Base-by-base conservation (phyloP, 2,888 invertebrate species). In the Sminthurinus aureus region DNA sequence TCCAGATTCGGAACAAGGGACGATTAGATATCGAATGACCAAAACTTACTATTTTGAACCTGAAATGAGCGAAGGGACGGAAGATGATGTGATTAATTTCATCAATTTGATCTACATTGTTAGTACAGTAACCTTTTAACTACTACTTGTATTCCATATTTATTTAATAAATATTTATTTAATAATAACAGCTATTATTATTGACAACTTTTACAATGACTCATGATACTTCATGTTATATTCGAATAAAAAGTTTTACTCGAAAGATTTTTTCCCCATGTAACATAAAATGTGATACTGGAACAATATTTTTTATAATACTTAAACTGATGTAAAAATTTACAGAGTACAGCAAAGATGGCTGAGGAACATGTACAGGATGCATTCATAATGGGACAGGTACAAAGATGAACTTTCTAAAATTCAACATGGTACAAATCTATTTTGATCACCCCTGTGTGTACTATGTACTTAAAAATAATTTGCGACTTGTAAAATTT, bases 21-120 rank as follows among this genome's bases (percentile, higher is more conserved):
- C 78, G 15, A 66, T 83, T n/a, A 38, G 50, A 26, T 83, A 78
- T 26, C 26, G 73, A 58, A 78, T 69, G 20, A 58, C 71, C 15
- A 73, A 69, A 24, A 83, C 69, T 9, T 83, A 71, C 50, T 64
- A 6, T 66, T 83, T 78, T 26, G 73, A 71, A 9, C 24, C 38
- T 38, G 71, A 83, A 11, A 20, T 58, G n/a, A 83, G 66, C 15
- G 78, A 78, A 9, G 83, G 83, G 51, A 77, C 58, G 0, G 83
- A 83, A 64, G 26, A 67, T 4, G 83, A 83, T 52, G n/a, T n/a
- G 12, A 58, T 83, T 52, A 73, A 9, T 20, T 69, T 83, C 69
- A 73, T 83, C 20, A 83, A 83, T 69, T 22, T 79, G 22, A 73
- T 83, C 24, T 83, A 71, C 38, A 50, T 83, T 11, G 83, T 83